Conservation (phyloP, 2,797 vertebrate genomes). For the Thaleichthys pacificus region DNA sequence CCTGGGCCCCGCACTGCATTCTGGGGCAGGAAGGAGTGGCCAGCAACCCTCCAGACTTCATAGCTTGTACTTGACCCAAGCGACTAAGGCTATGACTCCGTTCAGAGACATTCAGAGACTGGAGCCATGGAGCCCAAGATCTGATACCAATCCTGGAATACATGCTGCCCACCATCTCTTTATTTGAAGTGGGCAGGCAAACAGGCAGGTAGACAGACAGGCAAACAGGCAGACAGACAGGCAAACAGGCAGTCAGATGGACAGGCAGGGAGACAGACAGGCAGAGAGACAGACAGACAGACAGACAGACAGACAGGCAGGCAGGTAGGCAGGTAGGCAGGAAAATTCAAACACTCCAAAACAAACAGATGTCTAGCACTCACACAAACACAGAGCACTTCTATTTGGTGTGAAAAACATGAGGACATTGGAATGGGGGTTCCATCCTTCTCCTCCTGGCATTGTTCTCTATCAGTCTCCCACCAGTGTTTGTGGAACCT, state of each 20-base stretch:
- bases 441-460: slow-evolving; percentile 24
- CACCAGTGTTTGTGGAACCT: slow-evolving; percentile 7
- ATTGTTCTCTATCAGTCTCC: slow-evolving; percentile 29
- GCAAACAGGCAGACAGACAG: neutral
- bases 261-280: no score
- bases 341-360: no score
- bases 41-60: slow-evolving; percentile 68
- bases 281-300: neutral
- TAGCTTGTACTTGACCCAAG: slow-evolving; percentile 78
- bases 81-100: slow-evolving; percentile 45
- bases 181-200: slow-evolving; percentile 35
- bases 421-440: slow-evolving; percentile 29
- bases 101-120: slow-evolving; percentile 57
- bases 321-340: neutral
- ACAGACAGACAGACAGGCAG: slow-evolving; percentile 1
- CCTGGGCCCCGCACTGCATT: slow-evolving; percentile 51
- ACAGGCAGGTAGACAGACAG: neutral
- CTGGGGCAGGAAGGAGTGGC: slow-evolving; percentile 59
- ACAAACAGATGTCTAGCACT: neutral
- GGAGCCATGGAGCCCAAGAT: slow-evolving; percentile 67
- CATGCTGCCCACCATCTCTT: slow-evolving; percentile 46
- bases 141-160: slow-evolving; percentile 65
- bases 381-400: neutral
- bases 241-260: neutral
- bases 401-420: neutral